Evolutionary conservation across 1,140 invertebrate species (phyloP), one percentile per base, ranked within the genome.

Genomic region (Oreohelix idahoensis): DNA sequence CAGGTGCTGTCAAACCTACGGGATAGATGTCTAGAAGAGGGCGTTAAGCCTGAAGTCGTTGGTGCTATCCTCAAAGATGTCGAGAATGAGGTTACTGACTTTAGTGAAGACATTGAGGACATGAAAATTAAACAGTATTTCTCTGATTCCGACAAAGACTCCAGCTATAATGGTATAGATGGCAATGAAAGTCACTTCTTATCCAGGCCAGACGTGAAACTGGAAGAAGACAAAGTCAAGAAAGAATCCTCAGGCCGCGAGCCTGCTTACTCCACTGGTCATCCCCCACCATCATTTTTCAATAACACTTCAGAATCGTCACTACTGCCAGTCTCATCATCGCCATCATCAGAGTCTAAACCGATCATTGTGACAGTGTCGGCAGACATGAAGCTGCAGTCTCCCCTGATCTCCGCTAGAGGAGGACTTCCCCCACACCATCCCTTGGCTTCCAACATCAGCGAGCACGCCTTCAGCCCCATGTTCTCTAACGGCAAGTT

Each of bases 401-500:
- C 71, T 20, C 45, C 71, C 4, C 42, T 58, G 10, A 26, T 63
- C 0, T 39, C 69, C 1, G 26, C 70, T 35, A n/a, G 49, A 20
- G 84, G 80, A 51, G 74, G 39, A n/a, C 66, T 79, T 17, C 84
- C 80, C n/a, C 79, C 80, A 15, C 53, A 76, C 45, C 51, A 79
- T 63, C 78, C 83, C 32, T 79, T 78, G 29, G 69, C 86, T 74
- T 86, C 85, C 79, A 86, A 86, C 81, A 85, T 86, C 75, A 85
- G 87, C 76, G 87, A 88, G 77, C 86, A 85, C 73, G 87, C 87
- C 75, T 88, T 85, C 73, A 84, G 77, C 39, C 86, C 86, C n/a
- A 73, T 84, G 71, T 86, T 82, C 51, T 77, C 78, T 42, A 81
- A 38, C 42, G 42, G 45, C 71, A 84, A 84, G 70, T 36, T 86